phyloP scores from a whole-genome alignment of 2,113 vertebrate genomes.

The Antennarius striatus region DNA sequence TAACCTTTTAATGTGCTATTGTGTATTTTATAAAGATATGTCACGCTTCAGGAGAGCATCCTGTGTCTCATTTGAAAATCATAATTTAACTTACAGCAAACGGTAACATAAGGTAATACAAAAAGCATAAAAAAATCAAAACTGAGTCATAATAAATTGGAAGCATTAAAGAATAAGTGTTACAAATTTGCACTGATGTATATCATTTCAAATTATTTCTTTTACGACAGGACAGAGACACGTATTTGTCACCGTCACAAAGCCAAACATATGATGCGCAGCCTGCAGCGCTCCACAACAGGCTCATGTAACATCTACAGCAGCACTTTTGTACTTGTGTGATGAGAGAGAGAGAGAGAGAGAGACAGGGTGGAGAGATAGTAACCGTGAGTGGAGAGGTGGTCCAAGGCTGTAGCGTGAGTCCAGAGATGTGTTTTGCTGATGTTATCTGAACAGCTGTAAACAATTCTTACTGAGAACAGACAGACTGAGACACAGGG shows the following conservation, averaged over 20 bases:
- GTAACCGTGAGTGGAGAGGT: constrained; percentile 36
- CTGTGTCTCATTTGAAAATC: too few relatives aligned
- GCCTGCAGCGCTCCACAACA: constrained; percentile 17
- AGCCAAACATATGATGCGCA: constrained; percentile 39
- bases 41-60: too few relatives aligned
- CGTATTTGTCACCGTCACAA: constrained; percentile 23
- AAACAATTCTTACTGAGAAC: constrained; percentile 68
- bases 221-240: neutral
- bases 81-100: too few relatives aligned
- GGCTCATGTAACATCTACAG: constrained; percentile 53
- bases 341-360: constrained; percentile 21
- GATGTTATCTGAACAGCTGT: constrained; percentile 69
- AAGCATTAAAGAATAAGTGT: too few relatives aligned
- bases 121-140: too few relatives aligned
- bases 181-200: neutral
- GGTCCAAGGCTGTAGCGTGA: constrained; percentile 67
- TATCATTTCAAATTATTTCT: neutral
- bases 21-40: too few relatives aligned
- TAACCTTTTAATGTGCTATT: too few relatives aligned
- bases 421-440: constrained; percentile 70
- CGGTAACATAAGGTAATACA: too few relatives aligned
- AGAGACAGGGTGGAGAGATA: constrained; percentile 2
- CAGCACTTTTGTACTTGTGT: constrained; percentile 27
- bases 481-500: constrained; percentile 38
- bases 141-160: too few relatives aligned